Percentiles rank a stretch among this genome's conserved stretches.
Conservation (phyloP, 2,888 invertebrate species). For the Drosophila siamana region DNA sequence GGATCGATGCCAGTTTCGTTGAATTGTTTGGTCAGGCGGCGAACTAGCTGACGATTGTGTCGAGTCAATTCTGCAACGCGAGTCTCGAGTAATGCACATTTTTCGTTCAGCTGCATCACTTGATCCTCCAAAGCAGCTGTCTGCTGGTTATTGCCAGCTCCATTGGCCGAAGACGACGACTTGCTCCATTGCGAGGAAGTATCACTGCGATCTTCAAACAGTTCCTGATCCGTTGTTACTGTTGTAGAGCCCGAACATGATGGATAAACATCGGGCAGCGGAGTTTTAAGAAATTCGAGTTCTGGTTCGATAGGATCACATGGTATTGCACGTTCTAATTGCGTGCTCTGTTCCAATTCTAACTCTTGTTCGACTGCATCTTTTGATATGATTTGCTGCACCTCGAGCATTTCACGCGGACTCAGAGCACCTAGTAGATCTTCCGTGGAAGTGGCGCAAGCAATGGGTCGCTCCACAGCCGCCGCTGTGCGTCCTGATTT, state of each 20-base stretch:
- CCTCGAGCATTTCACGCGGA: constrained; percentile 40
- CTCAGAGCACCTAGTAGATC: constrained; percentile 67
- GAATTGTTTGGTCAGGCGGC: constrained; percentile 81
- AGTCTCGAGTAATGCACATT: constrained; percentile 82
- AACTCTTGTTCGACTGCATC: constrained; percentile 43
- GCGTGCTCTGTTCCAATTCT: constrained; percentile 13
- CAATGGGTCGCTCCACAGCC: constrained; percentile 82
- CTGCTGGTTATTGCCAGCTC: constrained; percentile 48
- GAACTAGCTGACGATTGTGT: constrained; percentile 82
- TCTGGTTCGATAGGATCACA: constrained; percentile 81
- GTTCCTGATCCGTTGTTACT: constrained; percentile 41
- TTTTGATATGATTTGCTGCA: constrained; percentile 37
- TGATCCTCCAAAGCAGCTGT: constrained; percentile 75
- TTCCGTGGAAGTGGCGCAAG: constrained; percentile 72
- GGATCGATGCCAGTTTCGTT: constrained; percentile 82
- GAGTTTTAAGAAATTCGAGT: constrained; percentile 76
- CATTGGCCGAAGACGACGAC: constrained; percentile 80
- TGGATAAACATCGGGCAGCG: constrained; percentile 56
- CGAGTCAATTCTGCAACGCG: constrained; percentile 83
- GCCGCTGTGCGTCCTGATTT: constrained; percentile 59
- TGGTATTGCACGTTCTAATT: constrained; percentile 28
- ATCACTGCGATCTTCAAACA: constrained; percentile 79
- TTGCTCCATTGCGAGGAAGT: constrained; percentile 84
- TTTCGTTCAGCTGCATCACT: constrained; percentile 78
- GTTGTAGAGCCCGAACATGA: background rate